Percentiles rank a stretch among this genome's conserved stretches.
Conservation (phyloP, 2,888 invertebrate species). For the Teleiodes luculella region DNA sequence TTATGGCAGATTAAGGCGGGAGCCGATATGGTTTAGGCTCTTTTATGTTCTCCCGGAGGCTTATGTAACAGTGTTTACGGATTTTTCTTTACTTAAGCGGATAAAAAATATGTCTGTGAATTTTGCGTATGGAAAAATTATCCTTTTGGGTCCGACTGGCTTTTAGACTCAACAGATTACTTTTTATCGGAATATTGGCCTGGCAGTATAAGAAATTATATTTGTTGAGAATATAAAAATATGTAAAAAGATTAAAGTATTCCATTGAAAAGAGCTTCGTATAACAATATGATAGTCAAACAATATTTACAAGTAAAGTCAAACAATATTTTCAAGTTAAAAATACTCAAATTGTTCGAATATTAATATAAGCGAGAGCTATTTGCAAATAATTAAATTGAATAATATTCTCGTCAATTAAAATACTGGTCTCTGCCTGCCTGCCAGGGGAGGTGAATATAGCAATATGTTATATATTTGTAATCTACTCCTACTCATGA, state of each 20-base stretch:
- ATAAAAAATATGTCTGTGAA: slow-evolving; percentile 51
- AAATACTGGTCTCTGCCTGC: too few relatives aligned
- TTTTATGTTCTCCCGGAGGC: slow-evolving; percentile 41
- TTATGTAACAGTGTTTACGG: slow-evolving; percentile 48
- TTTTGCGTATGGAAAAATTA: slow-evolving; percentile 45
- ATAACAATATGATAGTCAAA: too few relatives aligned
- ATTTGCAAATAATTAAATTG: too few relatives aligned
- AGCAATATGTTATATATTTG: too few relatives aligned
- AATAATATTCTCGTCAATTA: too few relatives aligned
- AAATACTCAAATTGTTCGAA: too few relatives aligned
- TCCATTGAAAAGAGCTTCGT: too few relatives aligned
- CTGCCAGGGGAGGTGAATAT: too few relatives aligned
- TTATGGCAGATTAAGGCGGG: slow-evolving; percentile 59
- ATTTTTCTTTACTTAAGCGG: slow-evolving; percentile 46
- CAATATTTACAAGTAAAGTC: too few relatives aligned
- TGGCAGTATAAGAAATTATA: not conserved
- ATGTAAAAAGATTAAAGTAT: not conserved
- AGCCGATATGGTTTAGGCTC: slow-evolving; percentile 47
- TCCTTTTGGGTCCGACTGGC: slow-evolving; percentile 32
- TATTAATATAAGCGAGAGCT: too few relatives aligned
- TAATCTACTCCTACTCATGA: too few relatives aligned
- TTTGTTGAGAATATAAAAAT: not conserved
- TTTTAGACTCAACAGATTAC: slow-evolving; percentile 31
- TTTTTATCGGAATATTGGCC: slow-evolving; percentile 40
- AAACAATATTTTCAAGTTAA: too few relatives aligned